A percentile compares a stretch with the other conserved stretches of the same genome.
Evolutionary conservation across 64 coral and sea anemone genomes (phyloP).

Genomic region (Pocillopora damicornis): DNA sequence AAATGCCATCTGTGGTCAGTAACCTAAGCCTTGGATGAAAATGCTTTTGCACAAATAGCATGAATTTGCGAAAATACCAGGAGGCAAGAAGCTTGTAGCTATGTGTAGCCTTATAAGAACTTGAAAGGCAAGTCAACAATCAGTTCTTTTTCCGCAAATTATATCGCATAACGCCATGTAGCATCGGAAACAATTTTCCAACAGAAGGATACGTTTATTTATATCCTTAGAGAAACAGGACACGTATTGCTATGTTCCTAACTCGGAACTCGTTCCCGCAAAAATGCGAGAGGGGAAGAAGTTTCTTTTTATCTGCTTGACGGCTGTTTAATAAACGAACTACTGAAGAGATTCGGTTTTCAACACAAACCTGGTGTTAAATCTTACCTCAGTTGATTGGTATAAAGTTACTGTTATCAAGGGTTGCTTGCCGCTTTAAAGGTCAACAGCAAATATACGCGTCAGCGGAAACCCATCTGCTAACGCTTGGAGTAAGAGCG

Average conservation of each 20-base stretch:
- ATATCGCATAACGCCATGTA: too few species aligned
- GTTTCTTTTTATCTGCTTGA: constrained; percentile 14
- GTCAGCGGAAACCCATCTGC: not conserved
- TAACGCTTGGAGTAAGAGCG: not conserved
- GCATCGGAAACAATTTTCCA: too few species aligned
- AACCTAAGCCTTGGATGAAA: not conserved
- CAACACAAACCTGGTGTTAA: not conserved
- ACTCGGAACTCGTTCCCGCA: not conserved
- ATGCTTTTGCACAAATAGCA: too few species aligned
- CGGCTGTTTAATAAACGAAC: constrained; percentile 6
- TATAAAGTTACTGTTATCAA: constrained; percentile 10
- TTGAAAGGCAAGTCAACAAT: not conserved
- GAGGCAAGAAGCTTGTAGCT: too few species aligned
- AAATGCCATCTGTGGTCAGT: not conserved
- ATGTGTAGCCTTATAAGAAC: not conserved
- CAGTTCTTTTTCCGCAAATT: not conserved
- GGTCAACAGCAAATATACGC: not conserved
- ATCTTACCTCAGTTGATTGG: not conserved
- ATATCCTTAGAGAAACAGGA: too few species aligned
- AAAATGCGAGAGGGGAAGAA: not conserved
- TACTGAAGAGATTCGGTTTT: not conserved
- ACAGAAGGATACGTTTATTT: too few species aligned
- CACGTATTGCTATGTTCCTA: too few species aligned
- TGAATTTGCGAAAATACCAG: too few species aligned
- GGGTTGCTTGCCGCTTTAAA: not conserved